Conservation (phyloP, 2,113 vertebrate species). For the Platysteira castanea region DNA sequence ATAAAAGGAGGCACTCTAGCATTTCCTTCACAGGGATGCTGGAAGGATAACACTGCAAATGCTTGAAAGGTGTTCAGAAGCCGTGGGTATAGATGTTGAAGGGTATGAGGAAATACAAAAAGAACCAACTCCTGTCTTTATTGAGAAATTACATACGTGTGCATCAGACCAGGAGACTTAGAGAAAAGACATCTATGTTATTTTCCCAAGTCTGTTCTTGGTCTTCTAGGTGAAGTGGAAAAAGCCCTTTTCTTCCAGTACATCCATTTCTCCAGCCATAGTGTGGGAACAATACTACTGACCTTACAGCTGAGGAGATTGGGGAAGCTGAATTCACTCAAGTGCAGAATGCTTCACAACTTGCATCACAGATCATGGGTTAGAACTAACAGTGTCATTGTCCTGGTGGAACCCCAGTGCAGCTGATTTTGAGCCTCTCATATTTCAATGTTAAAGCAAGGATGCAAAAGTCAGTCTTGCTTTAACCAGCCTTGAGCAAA, state of each 20-base stretch:
- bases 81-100: neutral
- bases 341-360: accelerated
- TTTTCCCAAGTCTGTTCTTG: neutral
- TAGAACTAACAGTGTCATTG: neutral
- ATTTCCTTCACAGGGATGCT: neutral
- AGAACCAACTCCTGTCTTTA: neutral
- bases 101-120: neutral
- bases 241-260: neutral
- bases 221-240: neutral
- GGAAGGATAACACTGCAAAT: neutral
- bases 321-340: neutral
- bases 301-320: neutral
- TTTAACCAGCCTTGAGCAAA: neutral
- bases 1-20: neutral
- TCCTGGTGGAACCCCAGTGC: neutral
- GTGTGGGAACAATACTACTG: neutral
- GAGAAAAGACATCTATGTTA: neutral
- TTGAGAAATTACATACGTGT: neutral
- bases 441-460: neutral
- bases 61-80: neutral
- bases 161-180: neutral
- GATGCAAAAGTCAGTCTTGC: neutral
- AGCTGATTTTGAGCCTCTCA: neutral
- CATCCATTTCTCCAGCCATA: neutral
- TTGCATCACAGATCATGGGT: neutral